Evolutionary conservation across 1,140 invertebrate species (phyloP), one percentile per base, ranked within the genome.

Genomic region (Drosophila malerkotliana): DNA sequence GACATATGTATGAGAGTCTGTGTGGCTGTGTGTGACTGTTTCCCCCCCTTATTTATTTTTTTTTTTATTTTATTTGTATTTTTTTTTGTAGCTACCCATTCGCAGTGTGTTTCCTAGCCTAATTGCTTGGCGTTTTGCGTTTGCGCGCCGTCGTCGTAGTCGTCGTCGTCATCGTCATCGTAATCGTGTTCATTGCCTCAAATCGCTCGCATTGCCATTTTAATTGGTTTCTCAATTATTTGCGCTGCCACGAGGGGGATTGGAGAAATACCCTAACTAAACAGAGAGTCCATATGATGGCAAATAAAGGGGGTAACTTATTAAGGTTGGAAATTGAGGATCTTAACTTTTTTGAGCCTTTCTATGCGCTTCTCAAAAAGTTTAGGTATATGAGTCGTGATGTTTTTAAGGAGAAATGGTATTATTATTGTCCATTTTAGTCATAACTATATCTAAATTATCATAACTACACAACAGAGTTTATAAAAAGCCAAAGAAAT

Each of bases 111-210:
- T 72, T 72, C 67, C 68, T 60, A 52, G 68, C 68, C 57, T 72
- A 76, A 83, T 83, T 78, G 80, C 54, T 59, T 52, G 54, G 68
- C 68, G 68, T 72, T 79, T 84, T 83, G 79, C 79, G 79, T 75
- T 84, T 83, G 80, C 79, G 76, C 76, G 71, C 39, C 69, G 69
- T 61, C 67, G 63, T 48, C 39, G n/a, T 15, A 56, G 69, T 61
- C 67, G 63, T 48, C 39, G n/a, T 15, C 61, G 62, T 67, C 66
- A 21, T 69, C 63, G 64, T 68, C 66, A 48, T 55, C 67, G 67
- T 69, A 69, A 69, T 69, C 67, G 56, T 72, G 69, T 72, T 60
- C 71, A 72, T 72, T 55, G 51, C 57, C 57, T 73, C 68, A 72
- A 73, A 72, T 73, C 57, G 52, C 52, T 64, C 59, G 72, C 68